Percentiles rank a stretch among this genome's conserved stretches.
These are phyloP conservation scores for Nymphicus hollandicus DNA, from an alignment of 2,113 vertebrate species.

Conservation along the genomic window DNA sequence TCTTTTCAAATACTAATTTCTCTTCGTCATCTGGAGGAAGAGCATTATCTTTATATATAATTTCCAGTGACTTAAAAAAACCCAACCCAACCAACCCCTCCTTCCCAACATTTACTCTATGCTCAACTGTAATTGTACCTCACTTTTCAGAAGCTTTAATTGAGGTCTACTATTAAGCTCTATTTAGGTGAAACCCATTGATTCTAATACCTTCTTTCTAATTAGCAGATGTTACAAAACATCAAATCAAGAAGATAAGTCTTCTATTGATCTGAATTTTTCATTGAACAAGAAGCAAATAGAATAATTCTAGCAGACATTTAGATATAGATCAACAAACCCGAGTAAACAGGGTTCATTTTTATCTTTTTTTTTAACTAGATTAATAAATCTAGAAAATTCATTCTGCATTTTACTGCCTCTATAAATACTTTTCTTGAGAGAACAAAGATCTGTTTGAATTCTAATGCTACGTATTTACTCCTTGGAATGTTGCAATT, in stretches of 20 bases:
- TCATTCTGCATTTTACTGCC: constrained; percentile 2
- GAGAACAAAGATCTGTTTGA: constrained; percentile 9
- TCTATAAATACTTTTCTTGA: constrained; percentile 9
- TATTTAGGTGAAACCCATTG: constrained; percentile 19
- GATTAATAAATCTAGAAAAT: constrained; percentile 7
- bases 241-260: constrained; percentile 11
- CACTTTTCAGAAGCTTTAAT: constrained; percentile 24
- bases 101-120: not conserved
- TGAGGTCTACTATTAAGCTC: not conserved
- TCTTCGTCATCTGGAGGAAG: not conserved
- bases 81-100: not conserved
- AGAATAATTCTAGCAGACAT: not conserved
- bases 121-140: not conserved
- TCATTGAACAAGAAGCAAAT: constrained; percentile 35
- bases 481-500: constrained; percentile 14
- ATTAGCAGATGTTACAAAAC: constrained; percentile 44
- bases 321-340: constrained; percentile 46
- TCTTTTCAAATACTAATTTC: not conserved
- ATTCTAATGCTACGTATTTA: not conserved
- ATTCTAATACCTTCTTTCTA: constrained; percentile 31
- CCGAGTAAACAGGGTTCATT: not conserved
- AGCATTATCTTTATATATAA: not conserved
- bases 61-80: not conserved
- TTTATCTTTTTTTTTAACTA: not conserved
- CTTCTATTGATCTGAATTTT: constrained; percentile 29